Base-by-base conservation (phyloP, 2,888 invertebrate genomes). In the Maniola hyperantus region DNA sequence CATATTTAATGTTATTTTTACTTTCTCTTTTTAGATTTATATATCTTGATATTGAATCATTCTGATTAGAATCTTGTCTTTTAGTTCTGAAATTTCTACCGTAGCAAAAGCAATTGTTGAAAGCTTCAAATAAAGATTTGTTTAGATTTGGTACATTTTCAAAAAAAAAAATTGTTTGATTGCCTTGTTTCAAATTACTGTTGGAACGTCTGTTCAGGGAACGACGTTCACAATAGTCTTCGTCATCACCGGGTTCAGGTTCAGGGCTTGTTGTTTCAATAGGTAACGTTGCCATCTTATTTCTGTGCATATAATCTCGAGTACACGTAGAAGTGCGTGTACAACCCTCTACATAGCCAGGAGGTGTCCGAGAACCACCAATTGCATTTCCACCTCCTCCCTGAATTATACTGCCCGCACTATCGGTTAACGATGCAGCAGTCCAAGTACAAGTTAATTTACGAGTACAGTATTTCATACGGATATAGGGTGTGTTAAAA, bases 361-460 rank as follows among this genome's bases (percentile, higher is more conserved):
- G 84, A 10, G 88, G 90, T 10, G 90, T 91, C 67, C 83, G 79
- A 4, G 87, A 83, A 0, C 87, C 87, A 6, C 73, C 68, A 7
- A 77, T 75, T 5, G 74, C 64, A 10, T 69, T 76, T 6, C 67
- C 71, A 42, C 72, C 75, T 10, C 71, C 71, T 0, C 68, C 50
- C 39, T 66, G 58, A 58, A 78, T 72, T 5, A 77, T 51, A 39
- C 75, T 78, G n/a, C 81, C 86, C 54, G 77, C 79, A 18, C 70
- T 73, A 60, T 74, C 79, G 65, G 79, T 79, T 39, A 78, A 69
- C 44, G 80, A 81, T 42, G 80, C 76, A 64, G 79, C 82, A 42
- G 91, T 89, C 91, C 91, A 91, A 7, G 91, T 90, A 73, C 91
- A 92, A 0, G 91, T 92, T 63, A 90, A 72, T 74, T 85, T 86